These are phyloP conservation scores for Sarcophaga variegata DNA, from an alignment of 2,888 invertebrate genomes.

Conservation along the genomic window DNA sequence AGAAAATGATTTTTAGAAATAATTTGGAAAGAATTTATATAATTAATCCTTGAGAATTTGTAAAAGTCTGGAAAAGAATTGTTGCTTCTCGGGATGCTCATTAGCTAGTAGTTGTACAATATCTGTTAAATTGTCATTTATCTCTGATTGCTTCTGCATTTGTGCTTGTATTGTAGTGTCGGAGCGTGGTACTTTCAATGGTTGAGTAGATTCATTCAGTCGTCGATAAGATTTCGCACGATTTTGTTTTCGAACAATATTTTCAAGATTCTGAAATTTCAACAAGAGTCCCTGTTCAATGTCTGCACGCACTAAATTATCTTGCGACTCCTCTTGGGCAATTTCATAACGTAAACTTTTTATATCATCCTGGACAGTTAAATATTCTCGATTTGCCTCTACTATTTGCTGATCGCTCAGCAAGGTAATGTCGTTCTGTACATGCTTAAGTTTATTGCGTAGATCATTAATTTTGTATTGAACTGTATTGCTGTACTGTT, in stretches of 20 bases:
- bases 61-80: constrained; percentile 81
- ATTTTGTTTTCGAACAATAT: constrained; percentile 87
- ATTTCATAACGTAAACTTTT: constrained; percentile 74
- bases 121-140: constrained; percentile 84
- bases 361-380: constrained; percentile 73
- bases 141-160: constrained; percentile 83
- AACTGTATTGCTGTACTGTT: constrained; percentile 79
- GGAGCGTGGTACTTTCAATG: constrained; percentile 76
- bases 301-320: constrained; percentile 77
- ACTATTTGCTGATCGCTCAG: constrained; percentile 75
- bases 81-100: constrained; percentile 85
- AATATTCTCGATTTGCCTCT: constrained; percentile 73
- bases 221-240: constrained; percentile 85
- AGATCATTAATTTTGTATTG: constrained; percentile 84
- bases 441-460: constrained; percentile 84
- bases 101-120: constrained; percentile 84
- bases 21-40: not conserved
- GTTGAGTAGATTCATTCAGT: constrained; percentile 81
- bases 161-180: constrained; percentile 83
- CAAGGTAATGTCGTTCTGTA: constrained; percentile 79
- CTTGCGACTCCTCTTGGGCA: constrained; percentile 74
- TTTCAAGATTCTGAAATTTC: constrained; percentile 82
- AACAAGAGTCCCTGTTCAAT: constrained; percentile 80
- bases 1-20: not conserved
- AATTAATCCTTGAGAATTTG: constrained; percentile 63